Base-by-base conservation (phyloP, 2,888 invertebrate genomes). In the Trypoxylon attenuatum region DNA sequence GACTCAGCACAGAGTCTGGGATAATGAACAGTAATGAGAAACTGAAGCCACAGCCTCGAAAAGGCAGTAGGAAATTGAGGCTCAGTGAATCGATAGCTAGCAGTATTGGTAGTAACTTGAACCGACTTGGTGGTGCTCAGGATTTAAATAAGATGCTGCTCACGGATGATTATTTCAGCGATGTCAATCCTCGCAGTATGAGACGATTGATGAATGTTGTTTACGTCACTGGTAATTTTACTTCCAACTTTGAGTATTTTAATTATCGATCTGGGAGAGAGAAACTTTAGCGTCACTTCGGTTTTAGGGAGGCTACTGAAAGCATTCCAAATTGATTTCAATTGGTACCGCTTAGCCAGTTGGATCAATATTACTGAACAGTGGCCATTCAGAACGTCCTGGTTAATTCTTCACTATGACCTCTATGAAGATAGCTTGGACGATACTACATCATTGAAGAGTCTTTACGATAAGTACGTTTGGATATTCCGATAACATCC, bases 301-400 rank as follows among this genome's bases (percentile, higher is more conserved):
- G 29, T 83, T 87, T 3, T 84, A 96, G 97, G 97, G 69, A 94
- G 99, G 55, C 90, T 99, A 73, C 90, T 99, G 76, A 96, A 99
- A 90, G 97, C 99, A 83, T 98, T 99, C 91, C 97, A 98, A 89
- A 96, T 99, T 77, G 99, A 99, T 87, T 99, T 99, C 89, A 97
- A 96, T 88, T 99, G 99, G 99, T 96, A 98, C 88, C 94, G 97
- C 79, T 90, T 99, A 78, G 98, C 98, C 66, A 96, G 96, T 60
- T 99, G 99, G 99, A 95, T 99, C 75, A 98, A 99, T 88, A 92
- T 99, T 58, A 97, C 98, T 0, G 99, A 99, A 85, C 99, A 99
- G 87, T 99, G 99, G 99, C 99, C 99, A 0, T 95, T 97, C 88
- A 91, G 98, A 55, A 96, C 98, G 21, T 98, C 98, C 10, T 98